Evolutionary conservation across 2,113 vertebrate species (phyloP), one percentile per base, ranked within the genome.

Genomic region (Xenopus laevis): DNA sequence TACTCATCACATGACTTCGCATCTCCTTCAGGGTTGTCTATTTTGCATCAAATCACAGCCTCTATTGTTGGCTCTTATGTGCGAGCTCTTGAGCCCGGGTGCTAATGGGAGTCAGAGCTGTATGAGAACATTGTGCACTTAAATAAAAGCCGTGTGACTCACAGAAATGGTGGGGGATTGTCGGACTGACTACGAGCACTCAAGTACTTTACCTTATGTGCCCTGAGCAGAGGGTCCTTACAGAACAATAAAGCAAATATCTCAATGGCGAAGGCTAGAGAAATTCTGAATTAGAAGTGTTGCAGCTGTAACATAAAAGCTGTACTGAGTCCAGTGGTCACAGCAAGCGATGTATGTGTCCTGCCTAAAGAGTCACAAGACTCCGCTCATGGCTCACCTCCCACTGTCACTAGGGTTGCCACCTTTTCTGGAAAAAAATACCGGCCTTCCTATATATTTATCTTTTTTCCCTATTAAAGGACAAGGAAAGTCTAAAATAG

Each of bases 91-190:
- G 7, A 15, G 12, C 15, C 23, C 5, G 3, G 61, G 13, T 4
- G 27, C 4, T n/a, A 33, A n/a, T 33, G 17, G 30, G 21, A 33
- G 10, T 33, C 23, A 63, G 61, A 10, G 27, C 13, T 6, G 10
- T 9, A 20, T 47, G 40, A 47, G 44, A 46, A 66, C 40, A 66
- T 66, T 66, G 18, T 47, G 64, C 20, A 66, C 20, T 66, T 66
- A 21, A 66, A 46, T 66, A 46, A 20, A 20, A 10, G 20, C 13
- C 10, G 17, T 10, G 44, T 66, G 64, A 66, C 17, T 66, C 64
- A 17, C 47, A 27, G 45, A 10, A 63, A 63, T 66, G 64, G 23
- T 27, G 23, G 23, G 23, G 1, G 23, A 1, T 4, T 27, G 23
- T 1, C 1, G 23, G 2, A 27, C 23, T 27, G 1, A 4, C 23